These are phyloP conservation scores for Pseudochaenichthys georgianus DNA, from an alignment of 2,797 vertebrate genomes.

Conservation along the genomic window DNA sequence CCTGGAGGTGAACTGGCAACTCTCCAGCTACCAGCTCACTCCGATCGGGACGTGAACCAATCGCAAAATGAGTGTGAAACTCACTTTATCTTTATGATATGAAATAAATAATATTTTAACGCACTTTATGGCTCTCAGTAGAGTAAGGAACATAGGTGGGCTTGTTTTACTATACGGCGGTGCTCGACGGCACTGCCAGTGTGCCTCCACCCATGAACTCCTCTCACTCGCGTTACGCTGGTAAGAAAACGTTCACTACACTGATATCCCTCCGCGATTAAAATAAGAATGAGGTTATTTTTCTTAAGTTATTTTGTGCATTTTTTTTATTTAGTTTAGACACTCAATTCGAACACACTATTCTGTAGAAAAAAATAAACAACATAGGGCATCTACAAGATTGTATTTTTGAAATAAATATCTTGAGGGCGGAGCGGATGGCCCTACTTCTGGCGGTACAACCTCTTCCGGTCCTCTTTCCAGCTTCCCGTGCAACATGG, in stretches of 20 bases:
- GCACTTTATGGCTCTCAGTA: background rate
- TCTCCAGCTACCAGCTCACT: too few species aligned
- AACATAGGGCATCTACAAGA: accelerated
- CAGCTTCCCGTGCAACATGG: conserved; percentile 83
- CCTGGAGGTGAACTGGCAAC: too few species aligned
- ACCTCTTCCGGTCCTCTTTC: conserved; percentile 84
- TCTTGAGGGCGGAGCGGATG: conserved; percentile 58
- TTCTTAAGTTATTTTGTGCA: accelerated
- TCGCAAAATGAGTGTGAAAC: background rate
- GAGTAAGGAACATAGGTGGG: background rate
- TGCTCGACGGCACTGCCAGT: too few species aligned
- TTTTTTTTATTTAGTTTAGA: accelerated
- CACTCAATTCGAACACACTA: accelerated
- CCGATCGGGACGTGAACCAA: too few species aligned
- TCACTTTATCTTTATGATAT: background rate
- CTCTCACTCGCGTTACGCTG: background rate
- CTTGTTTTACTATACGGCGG: background rate
- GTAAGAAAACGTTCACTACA: accelerated
- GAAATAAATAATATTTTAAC: background rate
- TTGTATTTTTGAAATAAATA: background rate
- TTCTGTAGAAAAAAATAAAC: background rate
- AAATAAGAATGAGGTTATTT: background rate
- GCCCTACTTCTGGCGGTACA: conserved; percentile 57
- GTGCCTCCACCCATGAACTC: background rate
- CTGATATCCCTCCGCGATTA: conserved; percentile 49